phyloP scores from a whole-genome alignment of 1,140 invertebrate genomes.

The Diploscapter pachys region DNA sequence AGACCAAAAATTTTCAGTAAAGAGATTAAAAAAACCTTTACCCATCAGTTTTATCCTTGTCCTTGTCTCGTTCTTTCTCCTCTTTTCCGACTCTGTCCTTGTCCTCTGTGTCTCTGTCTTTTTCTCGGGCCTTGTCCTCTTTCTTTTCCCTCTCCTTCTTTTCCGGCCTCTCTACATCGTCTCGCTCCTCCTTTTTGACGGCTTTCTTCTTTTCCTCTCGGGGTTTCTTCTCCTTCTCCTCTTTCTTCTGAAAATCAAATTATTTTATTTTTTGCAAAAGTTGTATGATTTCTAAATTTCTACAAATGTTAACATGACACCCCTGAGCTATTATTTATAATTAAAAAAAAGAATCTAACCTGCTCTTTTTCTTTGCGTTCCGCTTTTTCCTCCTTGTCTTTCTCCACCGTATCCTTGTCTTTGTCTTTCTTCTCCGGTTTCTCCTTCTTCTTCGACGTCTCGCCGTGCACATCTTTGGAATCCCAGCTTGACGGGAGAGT shows the following conservation, averaged over 20 bases:
- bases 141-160: conserved; percentile 21
- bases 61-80: too few species aligned
- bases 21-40: conserved; percentile 1
- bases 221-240: neutral
- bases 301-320: too few species aligned
- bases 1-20: neutral
- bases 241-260: too few species aligned
- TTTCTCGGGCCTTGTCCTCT: conserved; percentile 7
- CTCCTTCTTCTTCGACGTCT: conserved; percentile 21
- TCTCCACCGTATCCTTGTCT: conserved; percentile 26
- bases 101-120: too few species aligned
- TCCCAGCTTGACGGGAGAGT: too few species aligned
- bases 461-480: conserved; percentile 38
- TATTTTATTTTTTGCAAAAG: too few species aligned
- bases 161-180: conserved; percentile 28
- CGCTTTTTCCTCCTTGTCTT: neutral
- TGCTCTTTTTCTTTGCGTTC: conserved; percentile 25
- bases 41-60: neutral
- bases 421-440: conserved; percentile 25
- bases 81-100: too few species aligned
- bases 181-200: conserved; percentile 12
- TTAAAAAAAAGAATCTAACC: neutral
- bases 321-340: too few species aligned
- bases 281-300: too few species aligned
- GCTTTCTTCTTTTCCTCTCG: conserved; percentile 21